Evolutionary conservation across 2,797 vertebrate species (phyloP), one percentile per base, ranked within the genome.

Genomic region (Jordanella pulchra): DNA sequence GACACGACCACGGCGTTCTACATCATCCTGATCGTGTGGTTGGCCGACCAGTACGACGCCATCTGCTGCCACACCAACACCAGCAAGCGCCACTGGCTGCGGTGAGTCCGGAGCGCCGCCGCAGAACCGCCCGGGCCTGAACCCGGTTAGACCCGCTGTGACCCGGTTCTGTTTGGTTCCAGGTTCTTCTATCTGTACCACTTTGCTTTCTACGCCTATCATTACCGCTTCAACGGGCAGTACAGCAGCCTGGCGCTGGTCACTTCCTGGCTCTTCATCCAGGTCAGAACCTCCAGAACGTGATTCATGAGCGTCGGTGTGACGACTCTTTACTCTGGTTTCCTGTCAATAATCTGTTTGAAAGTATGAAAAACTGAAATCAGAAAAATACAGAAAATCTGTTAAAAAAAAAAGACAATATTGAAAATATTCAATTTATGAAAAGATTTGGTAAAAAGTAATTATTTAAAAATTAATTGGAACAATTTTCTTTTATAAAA

Each of bases 101-200:
- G 97, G 98, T 97, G 44, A 67, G 74, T 65, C 32, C 12, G 25
- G 21, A 25, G 50, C 35, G 35, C 35, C 35, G 6, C 35, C 9
- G 35, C 35, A 39, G 35, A 39, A 39, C 35, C 35, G n/a, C n/a
- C n/a, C n/a, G n/a, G n/a, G n/a, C n/a, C n/a, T n/a, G n/a, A n/a
- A n/a, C n/a, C 7, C 2, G 14, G 17, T 35, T n/a, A 13, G 23
- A n/a, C n/a, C n/a, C 47, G 63, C 4, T 42, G 23, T 65, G 15
- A 50, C 27, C 7, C 2, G 10, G 48, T 55, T 68, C 51, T 67
- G 3, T 67, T 51, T 66, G 53, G 45, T 73, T 17, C 45, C 92
- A 99, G 98, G 89, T 99, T 99, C 87, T 99, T 99, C 93, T 99
- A 98, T 50, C 87, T 99, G 63, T 99, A 99, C 89, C 98, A 99